Evolutionary conservation across 2,888 invertebrate genomes (phyloP), one percentile per base, ranked within the genome.

Genomic region (Escarpia spicata): DNA sequence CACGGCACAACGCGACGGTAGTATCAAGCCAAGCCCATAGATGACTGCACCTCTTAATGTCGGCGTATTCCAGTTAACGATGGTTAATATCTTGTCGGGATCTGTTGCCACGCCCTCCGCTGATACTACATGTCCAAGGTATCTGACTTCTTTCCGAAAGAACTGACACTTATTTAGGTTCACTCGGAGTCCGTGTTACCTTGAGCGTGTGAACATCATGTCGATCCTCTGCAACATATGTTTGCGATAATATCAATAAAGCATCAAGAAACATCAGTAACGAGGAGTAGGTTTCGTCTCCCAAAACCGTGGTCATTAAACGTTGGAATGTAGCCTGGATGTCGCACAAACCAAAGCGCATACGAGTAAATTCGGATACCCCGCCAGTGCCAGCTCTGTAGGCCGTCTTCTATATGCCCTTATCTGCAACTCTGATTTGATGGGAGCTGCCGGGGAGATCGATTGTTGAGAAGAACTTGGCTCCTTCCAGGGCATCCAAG

Each of bases 11-110:
- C 95, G 43, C 92, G 31, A 4, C 94, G 19, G 91, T 94, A 95
- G 92, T 94, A 95, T 12, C 92, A 31, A 89, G 93, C 94, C 12
- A 94, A 90, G 0, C 93, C 93, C 9, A 94, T 37, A 92, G 94
- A 94, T 58, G 90, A 26, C 26, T 93, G 89, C 15, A 94, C 90
- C 31, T 93, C 92, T 15, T 93, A 91, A 92, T 6, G 19, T 92
- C 12, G 95, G 94, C 9, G 90, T 43, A 15, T 93, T 92, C 92
- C 93, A 94, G 10, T 94, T 75, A 31, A 90, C 31, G 0, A 95
- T 93, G 4, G 93, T 92, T 45, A 90, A 43, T 12, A 93, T 92
- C 92, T 94, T 95, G 19, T 93, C 91, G 1, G 93, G 92, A 37
- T 93, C 92, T 2, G 92, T 43, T 10, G 37, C 15, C 9, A 93